phyloP scores from a whole-genome alignment of 2,888 invertebrate species.

The Eurytoma californica region DNA sequence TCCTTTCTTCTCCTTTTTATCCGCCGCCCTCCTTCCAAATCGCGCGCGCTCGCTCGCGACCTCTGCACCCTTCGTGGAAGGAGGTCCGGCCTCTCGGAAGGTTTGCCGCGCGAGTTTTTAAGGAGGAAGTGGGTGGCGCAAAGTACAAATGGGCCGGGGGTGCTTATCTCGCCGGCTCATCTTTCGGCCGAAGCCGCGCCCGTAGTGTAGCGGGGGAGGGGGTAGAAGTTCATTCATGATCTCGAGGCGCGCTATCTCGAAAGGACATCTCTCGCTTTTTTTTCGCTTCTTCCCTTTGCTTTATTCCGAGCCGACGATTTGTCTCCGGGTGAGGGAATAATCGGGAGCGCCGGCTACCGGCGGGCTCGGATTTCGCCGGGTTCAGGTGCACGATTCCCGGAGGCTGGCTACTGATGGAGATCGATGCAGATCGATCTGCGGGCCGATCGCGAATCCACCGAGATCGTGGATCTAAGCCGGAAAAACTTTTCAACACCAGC shows the following conservation, averaged over 20 bases:
- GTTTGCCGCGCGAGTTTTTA: slow-evolving; percentile 11
- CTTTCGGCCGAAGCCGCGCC: slow-evolving; percentile 30
- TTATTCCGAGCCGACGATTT: slow-evolving; percentile 49
- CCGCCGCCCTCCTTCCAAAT: not conserved
- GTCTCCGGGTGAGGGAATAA: slow-evolving; percentile 62
- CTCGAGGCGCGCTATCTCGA: slow-evolving; percentile 59
- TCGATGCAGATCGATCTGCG: slow-evolving; percentile 45
- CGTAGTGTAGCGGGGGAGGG: slow-evolving; percentile 59
- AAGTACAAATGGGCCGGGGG: slow-evolving; percentile 62
- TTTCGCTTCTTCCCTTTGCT: not conserved
- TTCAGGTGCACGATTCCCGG: slow-evolving; percentile 27
- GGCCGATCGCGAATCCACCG: slow-evolving; percentile 31
- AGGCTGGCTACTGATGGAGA: slow-evolving; percentile 24
- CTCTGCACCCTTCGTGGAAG: slow-evolving; percentile 39
- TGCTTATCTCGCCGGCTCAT: slow-evolving; percentile 62
- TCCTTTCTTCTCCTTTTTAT: not conserved
- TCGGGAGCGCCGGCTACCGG: slow-evolving; percentile 51
- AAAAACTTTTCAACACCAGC: not conserved
- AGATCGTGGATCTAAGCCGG: slow-evolving; percentile 27
- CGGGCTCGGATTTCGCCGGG: slow-evolving; percentile 18
- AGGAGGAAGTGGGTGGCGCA: slow-evolving; percentile 59
- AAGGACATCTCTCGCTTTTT: slow-evolving; percentile 62
- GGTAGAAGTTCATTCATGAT: slow-evolving; percentile 68
- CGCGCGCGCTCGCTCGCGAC: not conserved
- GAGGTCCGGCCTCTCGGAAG: slow-evolving; percentile 19